These are phyloP conservation scores for Hormiphora californensis DNA, from an alignment of 37 sponge, comb jelly and placozoan genomes.

Conservation along the genomic window DNA sequence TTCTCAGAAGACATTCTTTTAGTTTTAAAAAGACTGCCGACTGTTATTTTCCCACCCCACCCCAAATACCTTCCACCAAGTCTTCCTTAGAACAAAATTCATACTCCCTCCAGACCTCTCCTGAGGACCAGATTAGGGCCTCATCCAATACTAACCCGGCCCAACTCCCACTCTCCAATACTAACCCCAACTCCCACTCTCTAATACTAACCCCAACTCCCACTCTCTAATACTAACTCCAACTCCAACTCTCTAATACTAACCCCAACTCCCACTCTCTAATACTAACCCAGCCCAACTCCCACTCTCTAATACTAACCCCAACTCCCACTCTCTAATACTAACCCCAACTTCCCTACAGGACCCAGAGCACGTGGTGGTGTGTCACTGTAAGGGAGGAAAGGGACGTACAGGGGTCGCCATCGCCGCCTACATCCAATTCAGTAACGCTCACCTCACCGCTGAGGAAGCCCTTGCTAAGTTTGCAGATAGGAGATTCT, in stretches of 20 bases:
- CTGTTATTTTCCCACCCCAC: too few relatives aligned
- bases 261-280: not conserved
- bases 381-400: slow-evolving; percentile 98
- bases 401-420: slow-evolving; percentile 96
- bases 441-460: slow-evolving; percentile 69
- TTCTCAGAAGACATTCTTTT: too few relatives aligned
- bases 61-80: too few relatives aligned
- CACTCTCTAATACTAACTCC: too few relatives aligned
- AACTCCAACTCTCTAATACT: not conserved
- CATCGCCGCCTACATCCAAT: slow-evolving; percentile 94
- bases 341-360: slow-evolving; percentile 20
- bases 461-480: slow-evolving; percentile 84
- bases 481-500: slow-evolving; percentile 94
- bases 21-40: too few relatives aligned
- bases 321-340: not conserved
- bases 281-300: not conserved
- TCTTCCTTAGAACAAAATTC: too few relatives aligned
- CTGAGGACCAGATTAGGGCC: too few relatives aligned
- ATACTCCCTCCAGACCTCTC: too few relatives aligned
- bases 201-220: too few relatives aligned
- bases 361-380: slow-evolving; percentile 82
- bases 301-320: not conserved
- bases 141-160: too few relatives aligned
- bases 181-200: too few relatives aligned
- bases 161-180: too few relatives aligned